Evolutionary conservation across 1,140 invertebrate genomes (phyloP), one percentile per base, ranked within the genome.

Genomic region (Drosophila chauvacae): DNA sequence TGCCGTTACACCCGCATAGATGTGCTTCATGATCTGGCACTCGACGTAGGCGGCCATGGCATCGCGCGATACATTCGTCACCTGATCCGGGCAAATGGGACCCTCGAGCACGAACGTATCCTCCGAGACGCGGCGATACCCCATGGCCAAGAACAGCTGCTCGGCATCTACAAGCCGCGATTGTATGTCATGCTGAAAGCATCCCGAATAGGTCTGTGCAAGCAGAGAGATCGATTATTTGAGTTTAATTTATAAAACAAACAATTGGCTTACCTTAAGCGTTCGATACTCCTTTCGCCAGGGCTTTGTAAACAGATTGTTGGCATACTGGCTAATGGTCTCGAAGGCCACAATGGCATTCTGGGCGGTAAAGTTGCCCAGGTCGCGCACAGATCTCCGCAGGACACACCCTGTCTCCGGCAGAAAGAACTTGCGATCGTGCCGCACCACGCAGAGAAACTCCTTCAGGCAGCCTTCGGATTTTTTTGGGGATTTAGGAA

Each of bases 41-140:
- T 98, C 97, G 42, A 97, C 96, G 93, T 96, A 96, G 23, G 97
- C 97, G n/a, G 97, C 95, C 68, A 97, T 94, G 5, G 96, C 96
- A 93, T 98, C 97, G 48, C 96, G 93, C 7, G 96, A 96, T 1
- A 98, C 95, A 61, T 94, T 95, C 3, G 95, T 95, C 2, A 97
- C 95, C 92, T 95, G 95, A 91, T 97, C 96, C 2, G 96, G 96
- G 92, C 97, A 97, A 41, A 97, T 94, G 5, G 96, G 96, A 5
- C 94, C 95, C 55, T 96, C 95, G 4, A 97, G 93, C 1, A 94
- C 88, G 53, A 94, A 92, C 14, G 93, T 93, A 48, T 93, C 91
- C 37, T 94, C 92, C 35, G 95, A 93, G 30, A 86, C 42, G 47
- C 77, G 77, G 50, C 94, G 95, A 90, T 98, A 98, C 1, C 97